Evolutionary conservation across 2,797 vertebrate genomes (phyloP), one percentile per base, ranked within the genome.

Genomic region (Centroberyx gerrardi): DNA sequence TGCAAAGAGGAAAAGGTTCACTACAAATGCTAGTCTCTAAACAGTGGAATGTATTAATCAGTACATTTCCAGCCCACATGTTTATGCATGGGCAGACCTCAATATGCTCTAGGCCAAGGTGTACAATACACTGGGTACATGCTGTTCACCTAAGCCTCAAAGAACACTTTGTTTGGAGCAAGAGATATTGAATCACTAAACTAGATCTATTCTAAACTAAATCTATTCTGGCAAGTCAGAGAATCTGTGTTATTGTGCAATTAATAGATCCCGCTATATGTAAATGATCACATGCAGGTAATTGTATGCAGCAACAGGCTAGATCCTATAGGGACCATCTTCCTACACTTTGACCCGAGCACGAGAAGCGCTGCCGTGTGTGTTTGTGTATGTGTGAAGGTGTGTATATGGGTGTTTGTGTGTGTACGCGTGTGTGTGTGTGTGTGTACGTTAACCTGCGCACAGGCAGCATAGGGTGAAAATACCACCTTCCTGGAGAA

Each of bases 401-500:
- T 8, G 9, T 7, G 53, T 22, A n/a, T 8, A 18, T 5, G 15
- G n/a, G 29, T 12, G 15, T 12, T 27, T 40, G n/a, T 27, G 2
- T 51, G 4, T 38, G 44, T 55, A n/a, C 0, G 42, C 17, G 67
- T 55, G 36, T 53, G 7, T 42, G 49, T 59, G 22, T 1, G 38
- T 15, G 63, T 55, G 36, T 44, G 68, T 14, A 33, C 74, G 66
- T 86, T 60, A 69, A 80, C 70, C 64, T 62, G 33, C 29, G n/a
- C 13, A 0, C 15, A 60, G 64, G 69, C 54, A 60, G 53, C 0
- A 9, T 3, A 13, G 72, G 76, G 78, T 85, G 68, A 75, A 84
- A 68, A 76, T 71, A 82, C 58, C 83, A 83, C 78, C 64, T 82
- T 84, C 69, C 68, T 27, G 70, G 84, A 74, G 80, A 83, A 72